These are phyloP conservation scores for Copsychus sechellarum DNA, from an alignment of 2,113 vertebrate genomes.

Conservation along the genomic window DNA sequence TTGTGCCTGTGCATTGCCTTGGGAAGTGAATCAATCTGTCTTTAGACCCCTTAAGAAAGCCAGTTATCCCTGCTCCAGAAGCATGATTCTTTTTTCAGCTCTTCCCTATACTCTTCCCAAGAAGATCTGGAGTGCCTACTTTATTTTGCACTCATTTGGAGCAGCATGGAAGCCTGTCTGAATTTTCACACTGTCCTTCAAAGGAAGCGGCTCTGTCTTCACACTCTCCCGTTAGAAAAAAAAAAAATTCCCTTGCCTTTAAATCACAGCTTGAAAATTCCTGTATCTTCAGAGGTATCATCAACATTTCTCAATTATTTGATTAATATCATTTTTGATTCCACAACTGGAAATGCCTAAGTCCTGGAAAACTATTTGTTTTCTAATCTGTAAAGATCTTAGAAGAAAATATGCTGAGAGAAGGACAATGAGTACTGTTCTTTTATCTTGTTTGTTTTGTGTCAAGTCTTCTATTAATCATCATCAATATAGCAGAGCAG, in stretches of 20 bases:
- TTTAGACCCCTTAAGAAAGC: background rate
- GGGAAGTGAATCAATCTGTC: background rate
- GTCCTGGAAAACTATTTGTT: background rate
- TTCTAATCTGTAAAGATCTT: background rate
- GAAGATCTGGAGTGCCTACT: background rate
- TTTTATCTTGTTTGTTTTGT: background rate
- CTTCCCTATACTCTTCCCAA: background rate
- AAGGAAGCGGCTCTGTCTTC: background rate
- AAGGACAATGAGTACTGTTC: background rate
- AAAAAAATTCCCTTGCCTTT: background rate
- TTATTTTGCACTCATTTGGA: background rate
- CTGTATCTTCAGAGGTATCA: background rate
- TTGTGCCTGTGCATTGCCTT: background rate
- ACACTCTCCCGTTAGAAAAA: background rate
- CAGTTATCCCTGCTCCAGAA: background rate
- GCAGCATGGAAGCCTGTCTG: background rate
- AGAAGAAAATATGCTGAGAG: slow-evolving; percentile 12
- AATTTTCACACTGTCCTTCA: slow-evolving; percentile 27
- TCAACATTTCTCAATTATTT: background rate
- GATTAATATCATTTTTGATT: background rate
- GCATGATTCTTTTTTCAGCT: background rate
- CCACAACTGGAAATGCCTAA: background rate
- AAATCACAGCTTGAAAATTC: background rate
- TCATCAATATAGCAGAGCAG: background rate
- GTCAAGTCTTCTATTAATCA: background rate